phyloP scores from a whole-genome alignment of 2,888 invertebrate species.

The Cataglyphis livida region DNA sequence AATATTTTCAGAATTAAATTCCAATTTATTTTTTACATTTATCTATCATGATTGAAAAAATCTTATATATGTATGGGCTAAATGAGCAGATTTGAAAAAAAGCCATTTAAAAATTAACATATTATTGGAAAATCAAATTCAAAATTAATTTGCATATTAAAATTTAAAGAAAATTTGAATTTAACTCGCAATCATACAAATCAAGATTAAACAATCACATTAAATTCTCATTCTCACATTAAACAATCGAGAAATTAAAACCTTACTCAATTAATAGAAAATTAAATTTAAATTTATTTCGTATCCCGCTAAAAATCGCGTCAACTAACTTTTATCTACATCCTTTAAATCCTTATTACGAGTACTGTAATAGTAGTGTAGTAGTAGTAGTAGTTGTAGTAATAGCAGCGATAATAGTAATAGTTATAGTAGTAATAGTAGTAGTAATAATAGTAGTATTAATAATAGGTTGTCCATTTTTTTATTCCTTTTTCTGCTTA shows the following conservation, averaged over 20 bases:
- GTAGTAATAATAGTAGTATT: constrained; percentile 73
- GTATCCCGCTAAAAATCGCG: constrained; percentile 72
- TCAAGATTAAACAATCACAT: constrained; percentile 39
- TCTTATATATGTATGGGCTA: background rate
- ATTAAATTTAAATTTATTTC: constrained; percentile 53
- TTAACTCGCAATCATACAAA: constrained; percentile 10
- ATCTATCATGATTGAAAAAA: background rate
- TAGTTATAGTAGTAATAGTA: constrained; percentile 72
- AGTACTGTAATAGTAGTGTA: constrained; percentile 76
- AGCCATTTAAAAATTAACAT: background rate
- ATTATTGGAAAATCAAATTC: background rate
- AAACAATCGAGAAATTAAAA: constrained; percentile 26
- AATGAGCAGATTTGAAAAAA: background rate
- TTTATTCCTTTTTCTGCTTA: constrained; percentile 77
- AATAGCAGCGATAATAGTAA: constrained; percentile 63
- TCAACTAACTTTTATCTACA: constrained; percentile 84
- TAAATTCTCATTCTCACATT: constrained; percentile 16
- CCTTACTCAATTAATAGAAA: constrained; percentile 41
- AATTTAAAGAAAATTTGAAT: constrained; percentile 32
- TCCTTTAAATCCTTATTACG: constrained; percentile 81
- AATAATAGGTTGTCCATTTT: constrained; percentile 76
- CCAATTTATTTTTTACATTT: background rate
- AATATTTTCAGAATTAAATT: background rate
- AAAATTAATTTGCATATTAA: background rate
- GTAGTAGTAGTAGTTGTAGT: constrained; percentile 61